Conservation (phyloP, 2,113 vertebrate genomes). For the Ptyas mucosa region DNA sequence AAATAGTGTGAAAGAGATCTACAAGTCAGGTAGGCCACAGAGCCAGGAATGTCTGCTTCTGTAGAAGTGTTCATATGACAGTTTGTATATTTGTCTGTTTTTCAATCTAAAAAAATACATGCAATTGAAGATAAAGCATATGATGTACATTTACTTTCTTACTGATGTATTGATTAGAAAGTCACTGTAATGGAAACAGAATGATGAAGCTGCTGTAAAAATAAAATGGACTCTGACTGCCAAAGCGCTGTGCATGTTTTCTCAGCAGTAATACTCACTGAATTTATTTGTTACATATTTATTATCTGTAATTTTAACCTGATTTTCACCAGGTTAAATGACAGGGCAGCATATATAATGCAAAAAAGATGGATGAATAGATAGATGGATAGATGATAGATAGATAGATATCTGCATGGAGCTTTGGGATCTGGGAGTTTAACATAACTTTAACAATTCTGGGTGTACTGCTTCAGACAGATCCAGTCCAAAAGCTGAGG, state of each 20-base stretch:
- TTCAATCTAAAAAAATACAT: background rate
- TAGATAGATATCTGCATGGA: background rate
- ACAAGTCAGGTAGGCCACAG: background rate
- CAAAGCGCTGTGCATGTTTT: background rate
- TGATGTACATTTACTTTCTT: background rate
- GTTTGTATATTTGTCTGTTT: background rate
- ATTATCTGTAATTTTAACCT: background rate
- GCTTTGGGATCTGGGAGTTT: too few relatives aligned
- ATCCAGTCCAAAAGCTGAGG: too few relatives aligned
- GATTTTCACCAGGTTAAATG: background rate
- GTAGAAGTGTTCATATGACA: background rate
- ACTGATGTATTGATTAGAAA: background rate
- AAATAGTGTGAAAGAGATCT: background rate
- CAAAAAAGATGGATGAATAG: background rate
- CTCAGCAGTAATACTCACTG: background rate
- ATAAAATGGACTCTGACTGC: background rate
- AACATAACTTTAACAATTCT: too few relatives aligned
- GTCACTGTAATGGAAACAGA: background rate
- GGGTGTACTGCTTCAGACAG: too few relatives aligned
- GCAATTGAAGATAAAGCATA: background rate
- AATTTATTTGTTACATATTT: background rate
- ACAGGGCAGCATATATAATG: background rate
- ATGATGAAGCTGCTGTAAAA: background rate
- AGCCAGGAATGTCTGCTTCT: background rate
- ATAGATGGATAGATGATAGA: background rate